Evolutionary conservation across 1,140 invertebrate species (phyloP).

Genomic region (Euura lappo): DNA sequence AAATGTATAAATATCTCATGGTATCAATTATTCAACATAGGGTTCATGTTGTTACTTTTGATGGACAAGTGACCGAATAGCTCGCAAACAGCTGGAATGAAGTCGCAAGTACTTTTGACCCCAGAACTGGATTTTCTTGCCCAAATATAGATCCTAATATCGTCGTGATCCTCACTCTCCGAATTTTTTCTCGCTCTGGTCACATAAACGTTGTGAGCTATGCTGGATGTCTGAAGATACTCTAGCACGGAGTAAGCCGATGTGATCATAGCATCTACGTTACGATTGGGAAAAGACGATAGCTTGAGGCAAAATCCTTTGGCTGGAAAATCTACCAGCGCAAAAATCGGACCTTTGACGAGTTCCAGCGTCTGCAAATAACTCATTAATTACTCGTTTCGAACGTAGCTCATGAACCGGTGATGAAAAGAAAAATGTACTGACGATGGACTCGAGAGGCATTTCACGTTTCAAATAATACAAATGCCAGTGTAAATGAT

Average conservation of each 20-base stretch:
- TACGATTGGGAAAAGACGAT: slow-evolving; percentile 40
- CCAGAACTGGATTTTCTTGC: slow-evolving; percentile 63
- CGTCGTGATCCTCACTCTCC: slow-evolving; percentile 36
- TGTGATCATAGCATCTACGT: slow-evolving; percentile 45
- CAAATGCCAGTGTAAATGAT: slow-evolving; percentile 81
- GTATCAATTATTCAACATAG: not conserved
- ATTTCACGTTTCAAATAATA: slow-evolving; percentile 71
- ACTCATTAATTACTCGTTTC: slow-evolving; percentile 11
- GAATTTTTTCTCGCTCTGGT: slow-evolving; percentile 60
- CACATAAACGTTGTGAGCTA: slow-evolving; percentile 74
- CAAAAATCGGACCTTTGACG: slow-evolving; percentile 60
- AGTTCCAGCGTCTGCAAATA: slow-evolving; percentile 60
- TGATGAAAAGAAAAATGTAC: slow-evolving; percentile 36
- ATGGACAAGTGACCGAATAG: slow-evolving; percentile 72
- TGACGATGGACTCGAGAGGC: slow-evolving; percentile 70
- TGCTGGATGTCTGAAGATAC: slow-evolving; percentile 62
- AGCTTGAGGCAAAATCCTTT: slow-evolving; percentile 71
- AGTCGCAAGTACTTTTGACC: slow-evolving; percentile 61
- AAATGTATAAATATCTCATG: not conserved
- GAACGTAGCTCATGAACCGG: slow-evolving; percentile 16
- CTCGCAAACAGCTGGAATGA: slow-evolving; percentile 71
- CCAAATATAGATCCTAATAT: slow-evolving; percentile 69
- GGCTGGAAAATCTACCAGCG: slow-evolving; percentile 62
- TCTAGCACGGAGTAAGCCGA: slow-evolving; percentile 60
- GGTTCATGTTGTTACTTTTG: slow-evolving; percentile 59